Evolutionary conservation across 2,797 vertebrate species (phyloP), one percentile per base, ranked within the genome.

Genomic region (Myiotriccus ornatus): DNA sequence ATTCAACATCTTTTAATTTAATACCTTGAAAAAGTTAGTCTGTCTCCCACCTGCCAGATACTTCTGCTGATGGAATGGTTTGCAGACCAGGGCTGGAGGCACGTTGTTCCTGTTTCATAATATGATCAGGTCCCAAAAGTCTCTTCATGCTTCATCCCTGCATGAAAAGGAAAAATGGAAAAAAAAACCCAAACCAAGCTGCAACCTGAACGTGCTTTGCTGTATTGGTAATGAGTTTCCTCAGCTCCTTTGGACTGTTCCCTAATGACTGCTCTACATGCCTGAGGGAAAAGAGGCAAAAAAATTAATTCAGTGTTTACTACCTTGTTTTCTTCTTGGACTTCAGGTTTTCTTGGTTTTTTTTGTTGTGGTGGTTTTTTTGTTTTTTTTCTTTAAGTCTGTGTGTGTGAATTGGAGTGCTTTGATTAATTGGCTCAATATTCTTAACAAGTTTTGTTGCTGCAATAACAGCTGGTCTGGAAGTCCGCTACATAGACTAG

Each of bases 1-100:
- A 98, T 98, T 98, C 97, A 98, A 97, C 98, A 97, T 98, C 98
- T 97, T 97, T 97, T 98, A 97, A 98, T 98, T 98, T 98, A 98
- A 98, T 98, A 98, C 97, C 97, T 98, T 97, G 93, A 94, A 96
- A 97, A 98, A 98, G 97, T 98, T 98, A 96, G 97, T 98, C 96
- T 1, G 53, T 95, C 85, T 96, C 86, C 84, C 88, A 98, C 98
- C 97, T 96, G 95, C 89, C 2, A 81, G 93, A 95, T 96, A 97
- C 95, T 98, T 97, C 74, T 93, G 89, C 96, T 98, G 98, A 98
- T 98, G 97, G 97, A 97, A 97, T 95, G 92, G 96, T 97, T 97
- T 96, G 89, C 23, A 43, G 94, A 94, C 80, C 28, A 2, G 78
- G 71, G 41, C 75, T 91, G 81, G 55, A 93, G 75, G 95, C 95